Evolutionary conservation across 1,140 invertebrate species (phyloP).

Genomic region (Achroia grisella): DNA sequence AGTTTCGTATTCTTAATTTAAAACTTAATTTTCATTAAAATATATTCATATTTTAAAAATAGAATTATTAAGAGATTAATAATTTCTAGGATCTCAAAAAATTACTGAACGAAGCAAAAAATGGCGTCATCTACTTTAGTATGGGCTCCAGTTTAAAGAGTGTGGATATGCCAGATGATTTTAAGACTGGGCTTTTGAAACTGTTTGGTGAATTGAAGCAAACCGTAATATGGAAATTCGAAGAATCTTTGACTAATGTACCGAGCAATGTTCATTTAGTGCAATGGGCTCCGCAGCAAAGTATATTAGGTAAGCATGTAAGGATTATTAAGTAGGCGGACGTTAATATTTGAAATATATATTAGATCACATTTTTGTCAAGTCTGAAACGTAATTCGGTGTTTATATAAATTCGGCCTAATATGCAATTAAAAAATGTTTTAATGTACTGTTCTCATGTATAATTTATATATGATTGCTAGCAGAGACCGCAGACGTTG

Average conservation of each 20-base stretch:
- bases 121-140: conserved; percentile 66
- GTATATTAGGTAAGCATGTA: conserved; percentile 58
- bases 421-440: too few relatives aligned
- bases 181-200: conserved; percentile 39
- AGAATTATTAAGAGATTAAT: not conserved
- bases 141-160: conserved; percentile 61
- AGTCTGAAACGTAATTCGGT: too few relatives aligned
- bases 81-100: conserved; percentile 43
- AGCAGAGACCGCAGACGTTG: too few relatives aligned
- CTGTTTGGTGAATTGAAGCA: conserved; percentile 45
- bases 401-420: too few relatives aligned
- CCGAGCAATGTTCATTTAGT: conserved; percentile 71
- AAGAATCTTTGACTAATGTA: conserved; percentile 47
- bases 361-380: not conserved
- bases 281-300: conserved; percentile 76
- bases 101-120: conserved; percentile 44
- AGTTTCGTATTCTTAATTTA: too few relatives aligned
- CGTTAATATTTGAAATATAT: not conserved
- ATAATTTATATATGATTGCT: too few relatives aligned
- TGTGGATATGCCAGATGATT: conserved; percentile 20
- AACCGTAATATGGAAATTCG: conserved; percentile 68
- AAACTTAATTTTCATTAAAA: too few relatives aligned
- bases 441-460: too few relatives aligned
- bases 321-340: too few relatives aligned
- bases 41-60: too few relatives aligned